Base-by-base conservation (phyloP, 1,140 invertebrate species). In the Zophobas atratus region DNA sequence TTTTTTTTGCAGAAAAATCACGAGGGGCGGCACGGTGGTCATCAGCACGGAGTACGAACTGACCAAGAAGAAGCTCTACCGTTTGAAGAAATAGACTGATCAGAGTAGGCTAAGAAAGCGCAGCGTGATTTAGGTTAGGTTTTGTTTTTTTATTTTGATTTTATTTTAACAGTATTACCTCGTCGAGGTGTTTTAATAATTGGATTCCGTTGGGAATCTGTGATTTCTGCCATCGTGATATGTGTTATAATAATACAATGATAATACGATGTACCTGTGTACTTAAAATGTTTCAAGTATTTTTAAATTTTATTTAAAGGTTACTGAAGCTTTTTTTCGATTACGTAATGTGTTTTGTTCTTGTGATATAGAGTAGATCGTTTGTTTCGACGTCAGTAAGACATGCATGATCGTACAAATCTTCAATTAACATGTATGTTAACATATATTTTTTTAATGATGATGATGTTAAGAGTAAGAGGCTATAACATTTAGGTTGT, bases 1-100 rank as follows among this genome's bases (percentile, higher is more conserved):
- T 81, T 70, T 73, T 81, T 78, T 74, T 83, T 85, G 55, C 80
- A 85, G 84, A 77, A 85, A 85, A 81, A 85, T 85, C n/a, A 83
- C 84, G 6, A 73, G 84, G 76, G 84, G 84, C 74, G 80, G 83
- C 60, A 84, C 84, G 36, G 83, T 85, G 36, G 82, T 85, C 56
- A 84, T 85, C 51, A 84, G 84, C 77, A 80, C 81, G n/a, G 84
- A 85, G 20, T 85, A 83, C 76, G 80, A 83, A 60, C 75, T 85
- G 8, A 82, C 77, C 39, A 85, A 85, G 76, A 84, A 81, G 49
- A 84, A 83, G 67, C 74, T 84, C 5, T 85, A 85, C 72, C 57
- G 72, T 41, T 39, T 78, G 34, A 57, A 39, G 20, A 77, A 67
- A 57, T 55, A 46, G 34, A 71, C 51, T 77, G 53, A 56, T 71